Evolutionary conservation across 2,888 invertebrate genomes (phyloP).

Genomic region (Charanyca ferruginea): DNA sequence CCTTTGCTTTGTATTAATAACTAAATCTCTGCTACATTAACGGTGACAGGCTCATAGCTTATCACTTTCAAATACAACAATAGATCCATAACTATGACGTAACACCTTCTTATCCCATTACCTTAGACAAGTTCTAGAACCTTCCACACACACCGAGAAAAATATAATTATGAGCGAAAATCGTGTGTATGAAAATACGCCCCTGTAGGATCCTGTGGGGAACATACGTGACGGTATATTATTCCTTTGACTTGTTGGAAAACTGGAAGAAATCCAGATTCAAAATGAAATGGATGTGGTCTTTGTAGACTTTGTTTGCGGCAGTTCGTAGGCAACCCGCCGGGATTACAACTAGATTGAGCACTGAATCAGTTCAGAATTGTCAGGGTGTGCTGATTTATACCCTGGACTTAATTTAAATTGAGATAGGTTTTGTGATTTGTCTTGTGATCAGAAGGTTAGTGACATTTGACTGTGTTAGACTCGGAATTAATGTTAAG

Average conservation of each 20-base stretch:
- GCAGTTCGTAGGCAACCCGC: constrained; percentile 33
- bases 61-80: background rate
- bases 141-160: background rate
- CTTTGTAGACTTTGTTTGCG: constrained; percentile 43
- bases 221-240: constrained; percentile 30
- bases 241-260: constrained; percentile 50
- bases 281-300: constrained; percentile 41
- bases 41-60: background rate
- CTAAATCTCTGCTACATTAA: background rate
- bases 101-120: background rate
- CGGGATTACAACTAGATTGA: constrained; percentile 50
- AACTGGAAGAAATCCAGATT: constrained; percentile 51
- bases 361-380: constrained; percentile 47
- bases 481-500: background rate
- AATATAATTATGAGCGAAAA: constrained; percentile 2
- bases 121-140: background rate
- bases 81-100: background rate
- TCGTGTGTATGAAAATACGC: background rate
- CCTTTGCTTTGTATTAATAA: background rate
- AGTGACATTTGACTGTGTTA: constrained; percentile 6
- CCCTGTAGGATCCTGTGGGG: constrained; percentile 20
- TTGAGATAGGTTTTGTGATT: constrained; percentile 34
- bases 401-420: constrained; percentile 49
- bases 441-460: background rate
- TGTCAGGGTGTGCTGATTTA: constrained; percentile 48